Conservation (phyloP, 2,797 vertebrate species). For the Sebastolobus altivelis region DNA sequence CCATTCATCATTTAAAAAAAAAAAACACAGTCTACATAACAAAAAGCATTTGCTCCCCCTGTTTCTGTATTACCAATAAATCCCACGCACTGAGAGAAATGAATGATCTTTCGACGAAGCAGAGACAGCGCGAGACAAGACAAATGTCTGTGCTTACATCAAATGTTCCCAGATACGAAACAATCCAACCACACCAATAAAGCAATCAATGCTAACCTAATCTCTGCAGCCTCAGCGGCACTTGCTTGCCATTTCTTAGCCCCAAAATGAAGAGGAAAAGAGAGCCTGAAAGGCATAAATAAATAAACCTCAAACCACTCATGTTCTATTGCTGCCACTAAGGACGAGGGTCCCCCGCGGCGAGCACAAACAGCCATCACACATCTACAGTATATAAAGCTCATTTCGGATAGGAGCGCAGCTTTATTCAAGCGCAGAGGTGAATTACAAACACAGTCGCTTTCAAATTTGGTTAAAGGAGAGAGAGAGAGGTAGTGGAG, state of each 20-base stretch:
- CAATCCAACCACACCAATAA: conserved; percentile 83
- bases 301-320: conserved; percentile 82
- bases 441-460: conserved; percentile 69
- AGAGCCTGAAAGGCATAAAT: conserved; percentile 81
- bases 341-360: conserved; percentile 44
- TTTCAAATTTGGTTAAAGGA: conserved; percentile 71
- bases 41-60: conserved; percentile 24
- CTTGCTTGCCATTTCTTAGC: conserved; percentile 78
- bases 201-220: conserved; percentile 85
- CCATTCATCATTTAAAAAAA: conserved; percentile 35
- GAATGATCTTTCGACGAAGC: conserved; percentile 75
- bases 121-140: conserved; percentile 80
- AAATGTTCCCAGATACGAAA: conserved; percentile 78
- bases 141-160: conserved; percentile 79
- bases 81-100: conserved; percentile 69
- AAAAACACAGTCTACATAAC: conserved; percentile 7
- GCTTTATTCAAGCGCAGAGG: conserved; percentile 62
- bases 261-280: conserved; percentile 82
- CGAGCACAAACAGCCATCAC: conserved; percentile 43
- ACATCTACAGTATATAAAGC: conserved; percentile 65
- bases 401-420: conserved; percentile 52
- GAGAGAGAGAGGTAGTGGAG: conserved; percentile 11
- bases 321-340: conserved; percentile 65
- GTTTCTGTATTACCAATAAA: conserved; percentile 69
- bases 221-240: conserved; percentile 76